Conservation (phyloP, 2,888 invertebrate species). For the Cinara cedri region DNA sequence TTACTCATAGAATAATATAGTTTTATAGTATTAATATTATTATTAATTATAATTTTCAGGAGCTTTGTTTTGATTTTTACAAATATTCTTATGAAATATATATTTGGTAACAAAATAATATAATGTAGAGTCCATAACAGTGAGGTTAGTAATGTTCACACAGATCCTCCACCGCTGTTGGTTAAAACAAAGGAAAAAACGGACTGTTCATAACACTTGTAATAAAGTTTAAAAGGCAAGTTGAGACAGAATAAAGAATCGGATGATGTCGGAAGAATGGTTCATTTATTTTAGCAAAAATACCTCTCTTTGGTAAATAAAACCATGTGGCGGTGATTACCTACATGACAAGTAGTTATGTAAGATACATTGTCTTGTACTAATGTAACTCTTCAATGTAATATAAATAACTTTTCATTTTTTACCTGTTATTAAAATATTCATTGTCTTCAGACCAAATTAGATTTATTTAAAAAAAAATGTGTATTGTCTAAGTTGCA, state of each 20-base stretch:
- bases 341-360: not conserved
- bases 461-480: conserved; percentile 17
- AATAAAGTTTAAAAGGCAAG: too few relatives aligned
- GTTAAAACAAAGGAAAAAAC: too few relatives aligned
- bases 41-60: too few relatives aligned
- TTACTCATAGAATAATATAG: too few relatives aligned
- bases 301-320: not conserved
- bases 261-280: conserved; percentile 3
- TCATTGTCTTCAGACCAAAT: conserved; percentile 7
- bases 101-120: too few relatives aligned
- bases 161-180: too few relatives aligned
- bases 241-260: not conserved
- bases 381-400: not conserved
- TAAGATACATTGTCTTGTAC: not conserved
- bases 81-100: too few relatives aligned
- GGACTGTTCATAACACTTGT: too few relatives aligned
- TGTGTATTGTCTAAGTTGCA: not conserved
- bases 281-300: not conserved
- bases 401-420: conserved; percentile 6
- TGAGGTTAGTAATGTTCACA: too few relatives aligned
- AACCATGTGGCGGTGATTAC: conserved; percentile 27
- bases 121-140: too few relatives aligned
- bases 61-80: too few relatives aligned
- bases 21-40: too few relatives aligned
- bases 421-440: conserved; percentile 7